phyloP scores from a whole-genome alignment of 2,797 vertebrate genomes.

The Ibycter americanus region DNA sequence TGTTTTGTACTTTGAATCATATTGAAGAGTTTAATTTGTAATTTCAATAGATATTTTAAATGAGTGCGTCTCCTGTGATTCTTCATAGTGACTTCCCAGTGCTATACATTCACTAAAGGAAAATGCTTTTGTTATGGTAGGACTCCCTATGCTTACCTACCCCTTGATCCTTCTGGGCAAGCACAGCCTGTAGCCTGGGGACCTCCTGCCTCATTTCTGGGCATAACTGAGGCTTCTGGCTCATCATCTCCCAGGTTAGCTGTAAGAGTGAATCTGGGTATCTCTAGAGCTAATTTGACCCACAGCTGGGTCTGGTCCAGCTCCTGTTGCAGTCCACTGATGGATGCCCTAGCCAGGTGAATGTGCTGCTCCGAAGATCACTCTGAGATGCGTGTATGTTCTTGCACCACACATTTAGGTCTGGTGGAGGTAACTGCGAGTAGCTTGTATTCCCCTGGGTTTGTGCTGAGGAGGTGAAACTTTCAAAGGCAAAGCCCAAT shows the following conservation, averaged over 20 bases:
- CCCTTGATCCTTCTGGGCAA: neutral
- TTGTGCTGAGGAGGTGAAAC: neutral
- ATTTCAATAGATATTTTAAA: constrained; percentile 81
- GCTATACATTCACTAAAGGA: neutral
- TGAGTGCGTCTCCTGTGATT: constrained; percentile 56
- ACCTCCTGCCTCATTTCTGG: neutral
- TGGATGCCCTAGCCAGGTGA: neutral
- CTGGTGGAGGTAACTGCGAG: neutral
- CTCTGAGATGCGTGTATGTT: neutral
- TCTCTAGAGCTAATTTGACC: neutral
- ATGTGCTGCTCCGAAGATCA: neutral
- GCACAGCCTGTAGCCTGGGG: neutral
- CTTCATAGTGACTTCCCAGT: neutral
- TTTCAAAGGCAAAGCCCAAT: neutral
- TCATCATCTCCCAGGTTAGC: neutral
- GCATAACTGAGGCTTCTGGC: neutral
- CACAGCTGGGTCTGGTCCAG: neutral
- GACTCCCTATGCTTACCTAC: neutral
- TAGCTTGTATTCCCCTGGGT: neutral
- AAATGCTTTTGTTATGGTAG: neutral
- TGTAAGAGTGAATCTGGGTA: neutral
- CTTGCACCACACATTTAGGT: neutral
- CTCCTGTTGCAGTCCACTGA: neutral
- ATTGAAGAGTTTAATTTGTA: constrained; percentile 74
- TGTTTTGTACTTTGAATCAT: constrained; percentile 78